These are phyloP conservation scores for Polylopha cassiicola DNA, from an alignment of 2,888 invertebrate genomes.

Conservation along the genomic window DNA sequence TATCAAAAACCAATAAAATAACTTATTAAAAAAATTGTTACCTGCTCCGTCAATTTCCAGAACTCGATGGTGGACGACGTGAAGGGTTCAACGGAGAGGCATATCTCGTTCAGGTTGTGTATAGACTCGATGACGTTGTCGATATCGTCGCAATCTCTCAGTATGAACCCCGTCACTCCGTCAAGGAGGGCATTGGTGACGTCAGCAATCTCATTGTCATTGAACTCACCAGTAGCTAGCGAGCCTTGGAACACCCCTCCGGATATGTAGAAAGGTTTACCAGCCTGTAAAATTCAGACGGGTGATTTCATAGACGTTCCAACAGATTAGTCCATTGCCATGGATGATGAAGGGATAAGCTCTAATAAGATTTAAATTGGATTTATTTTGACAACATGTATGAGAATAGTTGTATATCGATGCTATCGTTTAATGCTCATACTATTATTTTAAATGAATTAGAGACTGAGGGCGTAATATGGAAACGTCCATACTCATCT, in stretches of 20 bases:
- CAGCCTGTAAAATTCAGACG: conserved; percentile 37
- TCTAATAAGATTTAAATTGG: no score
- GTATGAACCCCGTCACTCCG: conserved; percentile 52
- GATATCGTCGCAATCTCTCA: conserved; percentile 35
- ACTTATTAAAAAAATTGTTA: conserved; percentile 23
- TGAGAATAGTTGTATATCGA: no score
- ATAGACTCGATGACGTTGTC: conserved; percentile 35
- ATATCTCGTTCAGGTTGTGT: conserved; percentile 41
- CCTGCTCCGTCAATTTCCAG: conserved; percentile 41
- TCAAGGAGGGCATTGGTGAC: conserved; percentile 50
- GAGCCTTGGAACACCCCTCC: conserved; percentile 44
- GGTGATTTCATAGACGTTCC: no score
- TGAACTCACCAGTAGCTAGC: conserved; percentile 31
- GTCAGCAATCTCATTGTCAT: conserved; percentile 43
- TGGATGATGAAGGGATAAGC: no score
- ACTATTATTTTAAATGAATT: no score
- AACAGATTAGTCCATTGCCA: no score
- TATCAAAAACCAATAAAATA: neutral
- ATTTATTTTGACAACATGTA: no score
- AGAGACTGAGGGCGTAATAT: no score
- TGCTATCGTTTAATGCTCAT: no score
- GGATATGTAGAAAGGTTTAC: conserved; percentile 54
- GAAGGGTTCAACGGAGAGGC: conserved; percentile 46
- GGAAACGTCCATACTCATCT: no score
- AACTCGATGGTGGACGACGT: conserved; percentile 36